Conservation (phyloP, 1,140 invertebrate genomes). For the Alviniconcha marisindica region DNA sequence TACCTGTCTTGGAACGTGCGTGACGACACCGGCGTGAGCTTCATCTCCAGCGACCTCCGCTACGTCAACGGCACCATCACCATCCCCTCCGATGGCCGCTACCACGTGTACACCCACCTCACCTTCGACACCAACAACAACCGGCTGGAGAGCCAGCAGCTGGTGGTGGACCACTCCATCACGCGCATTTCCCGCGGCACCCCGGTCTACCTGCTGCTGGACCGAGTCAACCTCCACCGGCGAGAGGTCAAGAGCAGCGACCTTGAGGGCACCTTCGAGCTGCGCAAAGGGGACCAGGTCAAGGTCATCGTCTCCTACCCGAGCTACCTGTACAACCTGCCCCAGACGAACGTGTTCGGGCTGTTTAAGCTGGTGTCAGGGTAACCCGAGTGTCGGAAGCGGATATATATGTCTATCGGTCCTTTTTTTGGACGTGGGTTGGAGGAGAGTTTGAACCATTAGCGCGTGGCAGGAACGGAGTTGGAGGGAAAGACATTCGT, state of each 20-base stretch:
- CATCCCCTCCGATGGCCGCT: slow-evolving; percentile 23
- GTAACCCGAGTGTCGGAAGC: too few species aligned
- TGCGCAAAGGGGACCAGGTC: slow-evolving; percentile 14
- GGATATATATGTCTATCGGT: too few species aligned
- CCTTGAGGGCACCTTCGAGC: slow-evolving; percentile 35
- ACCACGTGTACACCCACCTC: slow-evolving; percentile 38
- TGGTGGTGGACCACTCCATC: slow-evolving; percentile 33
- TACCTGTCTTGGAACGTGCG: slow-evolving; percentile 25
- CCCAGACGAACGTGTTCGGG: slow-evolving; percentile 33
- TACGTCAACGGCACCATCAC: slow-evolving; percentile 38
- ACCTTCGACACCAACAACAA: slow-evolving; percentile 37
- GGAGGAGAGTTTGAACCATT: too few species aligned
- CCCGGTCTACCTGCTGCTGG: slow-evolving; percentile 1
- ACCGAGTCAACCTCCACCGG: slow-evolving; percentile 23
- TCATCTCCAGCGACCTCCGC: slow-evolving; percentile 25
- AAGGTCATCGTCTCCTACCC: slow-evolving; percentile 29
- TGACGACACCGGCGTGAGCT: slow-evolving; percentile 18
- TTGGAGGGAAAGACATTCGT: too few species aligned
- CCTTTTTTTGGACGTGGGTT: too few species aligned
- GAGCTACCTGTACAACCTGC: slow-evolving; percentile 32
- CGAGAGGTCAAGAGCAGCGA: slow-evolving; percentile 30
- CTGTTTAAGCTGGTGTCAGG: slow-evolving; percentile 31
- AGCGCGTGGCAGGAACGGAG: too few species aligned
- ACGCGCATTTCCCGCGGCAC: slow-evolving; percentile 3
- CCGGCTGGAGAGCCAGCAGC: slow-evolving; percentile 2